These are phyloP conservation scores for Dugesia japonica DNA, from an alignment of 2,888 invertebrate genomes.

Conservation along the genomic window DNA sequence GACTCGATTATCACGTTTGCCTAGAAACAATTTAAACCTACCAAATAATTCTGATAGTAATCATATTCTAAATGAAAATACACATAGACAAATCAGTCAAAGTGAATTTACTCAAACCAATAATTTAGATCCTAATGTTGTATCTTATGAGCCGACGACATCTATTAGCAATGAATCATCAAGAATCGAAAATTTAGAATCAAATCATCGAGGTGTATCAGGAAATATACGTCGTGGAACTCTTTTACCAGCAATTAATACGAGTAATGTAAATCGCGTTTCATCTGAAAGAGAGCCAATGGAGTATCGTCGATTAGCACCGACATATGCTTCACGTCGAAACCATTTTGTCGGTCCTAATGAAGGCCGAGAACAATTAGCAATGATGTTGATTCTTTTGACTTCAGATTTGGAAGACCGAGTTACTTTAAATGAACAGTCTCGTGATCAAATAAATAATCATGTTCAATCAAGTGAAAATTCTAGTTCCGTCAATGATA, in stretches of 20 bases:
- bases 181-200: neutral
- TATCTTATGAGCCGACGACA: neutral
- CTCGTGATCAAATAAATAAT: neutral
- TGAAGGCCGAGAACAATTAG: conserved; percentile 32
- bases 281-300: neutral
- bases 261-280: neutral
- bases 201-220: neutral
- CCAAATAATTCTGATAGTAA: neutral
- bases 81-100: neutral
- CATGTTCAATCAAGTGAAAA: neutral
- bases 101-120: neutral
- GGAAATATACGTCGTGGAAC: neutral
- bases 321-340: conserved; percentile 21
- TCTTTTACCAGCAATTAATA: neutral
- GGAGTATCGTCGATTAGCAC: conserved; percentile 29
- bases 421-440: conserved; percentile 28
- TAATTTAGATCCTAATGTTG: neutral
- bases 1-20: neutral
- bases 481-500: neutral
- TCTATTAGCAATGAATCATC: neutral
- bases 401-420: conserved; percentile 30
- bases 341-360: neutral
- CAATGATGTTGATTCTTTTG: conserved; percentile 33
- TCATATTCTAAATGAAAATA: neutral
- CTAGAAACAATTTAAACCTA: neutral